These are phyloP conservation scores for Trachelus iudaicus DNA, from an alignment of 2,888 invertebrate species.

Conservation along the genomic window DNA sequence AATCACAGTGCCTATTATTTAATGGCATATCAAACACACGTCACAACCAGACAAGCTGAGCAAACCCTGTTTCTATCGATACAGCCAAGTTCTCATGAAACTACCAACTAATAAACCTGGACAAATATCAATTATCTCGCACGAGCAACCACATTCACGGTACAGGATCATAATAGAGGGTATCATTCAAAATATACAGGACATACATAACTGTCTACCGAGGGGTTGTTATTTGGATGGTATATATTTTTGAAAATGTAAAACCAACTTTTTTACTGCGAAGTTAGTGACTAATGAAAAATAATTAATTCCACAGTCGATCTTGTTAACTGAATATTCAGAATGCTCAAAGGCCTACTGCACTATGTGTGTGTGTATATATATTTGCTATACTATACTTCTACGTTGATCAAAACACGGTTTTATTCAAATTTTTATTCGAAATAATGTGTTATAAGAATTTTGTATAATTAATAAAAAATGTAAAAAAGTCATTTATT, in stretches of 20 bases:
- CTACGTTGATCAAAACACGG: neutral
- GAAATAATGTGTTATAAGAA: neutral
- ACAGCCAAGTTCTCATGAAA: neutral
- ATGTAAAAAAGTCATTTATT: neutral
- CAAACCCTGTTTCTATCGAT: neutral
- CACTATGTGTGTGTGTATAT: neutral
- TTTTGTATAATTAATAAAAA: neutral
- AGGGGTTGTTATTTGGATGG: neutral
- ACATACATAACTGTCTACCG: neutral
- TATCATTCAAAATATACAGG: neutral
- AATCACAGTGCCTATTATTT: neutral
- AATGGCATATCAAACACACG: neutral
- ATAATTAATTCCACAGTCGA: neutral
- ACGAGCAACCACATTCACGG: neutral
- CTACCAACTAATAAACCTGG: slow-evolving; percentile 1
- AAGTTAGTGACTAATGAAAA: neutral
- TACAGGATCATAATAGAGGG: neutral
- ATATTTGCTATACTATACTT: neutral
- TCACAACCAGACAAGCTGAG: neutral
- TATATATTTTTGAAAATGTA: neutral
- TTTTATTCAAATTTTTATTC: neutral
- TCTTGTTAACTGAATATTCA: neutral
- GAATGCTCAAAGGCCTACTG: neutral
- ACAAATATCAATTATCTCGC: slow-evolving; percentile 3
- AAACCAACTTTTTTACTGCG: neutral